phyloP scores from a whole-genome alignment of 2,113 vertebrate genomes.

The Silurus meridionalis region DNA sequence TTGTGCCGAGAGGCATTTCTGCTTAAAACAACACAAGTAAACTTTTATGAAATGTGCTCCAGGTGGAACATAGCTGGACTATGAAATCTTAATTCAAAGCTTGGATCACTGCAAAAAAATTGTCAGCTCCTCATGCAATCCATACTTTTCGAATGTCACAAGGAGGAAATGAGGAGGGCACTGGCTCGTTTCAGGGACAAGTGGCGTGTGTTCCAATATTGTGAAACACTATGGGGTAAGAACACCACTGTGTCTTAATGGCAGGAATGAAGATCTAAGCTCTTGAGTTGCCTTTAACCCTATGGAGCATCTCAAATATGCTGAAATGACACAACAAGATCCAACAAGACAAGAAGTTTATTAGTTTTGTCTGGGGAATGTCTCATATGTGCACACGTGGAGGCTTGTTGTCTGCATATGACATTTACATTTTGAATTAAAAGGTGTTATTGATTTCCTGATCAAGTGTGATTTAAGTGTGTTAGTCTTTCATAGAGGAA shows the following conservation, averaged over 20 bases:
- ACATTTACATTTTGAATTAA: neutral
- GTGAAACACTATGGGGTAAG: neutral
- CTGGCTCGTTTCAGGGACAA: neutral
- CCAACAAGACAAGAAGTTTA: neutral
- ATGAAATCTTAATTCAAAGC: neutral
- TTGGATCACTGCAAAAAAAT: neutral
- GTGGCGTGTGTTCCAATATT: neutral
- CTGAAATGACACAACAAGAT: neutral
- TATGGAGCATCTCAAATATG: neutral
- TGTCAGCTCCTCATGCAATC: neutral
- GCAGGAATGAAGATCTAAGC: neutral
- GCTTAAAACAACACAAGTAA: neutral
- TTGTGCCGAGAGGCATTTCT: neutral
- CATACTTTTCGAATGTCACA: neutral
- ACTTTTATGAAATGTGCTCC: neutral
- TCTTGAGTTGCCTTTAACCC: neutral
- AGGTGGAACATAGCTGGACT: slow-evolving; percentile 8
- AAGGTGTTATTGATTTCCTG: neutral
- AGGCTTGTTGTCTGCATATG: neutral
- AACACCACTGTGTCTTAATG: neutral
- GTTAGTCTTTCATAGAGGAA: neutral
- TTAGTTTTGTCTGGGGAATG: neutral
- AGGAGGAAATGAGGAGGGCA: neutral
- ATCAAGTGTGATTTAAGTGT: neutral
- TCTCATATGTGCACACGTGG: neutral